A percentile compares a stretch with the other conserved stretches of the same genome.
These are phyloP conservation scores for Camponotus vicinus DNA, from an alignment of 1,140 invertebrate species.

Conservation along the genomic window DNA sequence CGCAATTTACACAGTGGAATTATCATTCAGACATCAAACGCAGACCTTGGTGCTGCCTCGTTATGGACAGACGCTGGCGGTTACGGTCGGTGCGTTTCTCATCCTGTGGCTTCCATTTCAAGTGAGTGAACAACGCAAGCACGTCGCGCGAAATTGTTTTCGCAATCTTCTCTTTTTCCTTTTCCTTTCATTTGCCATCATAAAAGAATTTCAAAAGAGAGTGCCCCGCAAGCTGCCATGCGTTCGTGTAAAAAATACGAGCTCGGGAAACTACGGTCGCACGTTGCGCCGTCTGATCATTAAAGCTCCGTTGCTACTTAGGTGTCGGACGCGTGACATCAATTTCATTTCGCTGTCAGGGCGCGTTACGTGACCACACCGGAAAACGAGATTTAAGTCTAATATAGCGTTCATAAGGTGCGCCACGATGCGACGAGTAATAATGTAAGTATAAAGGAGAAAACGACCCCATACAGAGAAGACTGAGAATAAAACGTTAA, in stretches of 20 bases:
- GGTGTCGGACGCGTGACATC: conserved; percentile 17
- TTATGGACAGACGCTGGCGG: conserved; percentile 89
- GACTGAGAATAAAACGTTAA: not conserved
- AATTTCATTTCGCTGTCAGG: conserved; percentile 49
- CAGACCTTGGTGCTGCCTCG: conserved; percentile 85
- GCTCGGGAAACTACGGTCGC: not conserved
- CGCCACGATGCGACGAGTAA: not conserved
- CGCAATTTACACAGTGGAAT: conserved; percentile 89
- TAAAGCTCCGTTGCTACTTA: conserved; percentile 30
- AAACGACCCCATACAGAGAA: not conserved
- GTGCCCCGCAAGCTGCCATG: too few species aligned
- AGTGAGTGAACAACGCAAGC: conserved; percentile 78
- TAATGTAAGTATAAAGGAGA: not conserved
- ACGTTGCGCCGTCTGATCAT: conserved; percentile 9
- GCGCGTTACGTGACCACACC: not conserved
- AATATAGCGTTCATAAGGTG: conserved; percentile 28
- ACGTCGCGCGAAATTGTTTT: not conserved
- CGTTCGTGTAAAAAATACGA: too few species aligned
- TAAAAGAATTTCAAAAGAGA: too few species aligned
- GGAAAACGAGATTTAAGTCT: conserved; percentile 3
- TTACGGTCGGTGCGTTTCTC: conserved; percentile 89
- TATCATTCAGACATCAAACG: conserved; percentile 87
- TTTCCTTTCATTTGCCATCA: too few species aligned
- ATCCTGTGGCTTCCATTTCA: conserved; percentile 89
- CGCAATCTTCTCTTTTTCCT: too few species aligned